Conservation (phyloP, 2,888 invertebrate genomes). For the Mystacides longicornis region DNA sequence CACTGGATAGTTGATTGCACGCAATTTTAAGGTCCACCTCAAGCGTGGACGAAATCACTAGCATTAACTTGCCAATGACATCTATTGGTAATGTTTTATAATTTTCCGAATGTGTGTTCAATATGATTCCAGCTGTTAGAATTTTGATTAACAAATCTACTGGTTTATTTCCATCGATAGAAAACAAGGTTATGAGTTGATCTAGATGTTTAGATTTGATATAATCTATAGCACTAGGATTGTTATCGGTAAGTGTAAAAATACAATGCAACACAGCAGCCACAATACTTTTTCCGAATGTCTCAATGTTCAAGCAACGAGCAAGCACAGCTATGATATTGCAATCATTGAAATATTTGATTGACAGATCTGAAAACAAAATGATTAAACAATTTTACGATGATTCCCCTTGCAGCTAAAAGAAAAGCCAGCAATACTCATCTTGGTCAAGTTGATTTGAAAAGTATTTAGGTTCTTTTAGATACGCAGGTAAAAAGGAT, state of each 20-base stretch:
- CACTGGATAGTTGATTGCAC: conserved; percentile 44
- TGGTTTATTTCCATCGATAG: conserved; percentile 39
- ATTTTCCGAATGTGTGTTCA: conserved; percentile 46
- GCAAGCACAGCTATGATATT: conserved; percentile 53
- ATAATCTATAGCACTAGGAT: conserved; percentile 48
- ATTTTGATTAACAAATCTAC: conserved; percentile 46
- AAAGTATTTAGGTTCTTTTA: no score
- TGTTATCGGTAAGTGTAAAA: conserved; percentile 65
- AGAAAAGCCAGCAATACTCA: no score
- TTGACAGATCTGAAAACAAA: conserved; percentile 45
- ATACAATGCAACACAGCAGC: conserved; percentile 58
- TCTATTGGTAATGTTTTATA: conserved; percentile 38
- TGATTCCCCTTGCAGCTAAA: not conserved
- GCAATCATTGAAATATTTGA: conserved; percentile 58
- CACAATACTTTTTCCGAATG: conserved; percentile 51
- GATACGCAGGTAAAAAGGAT: no score
- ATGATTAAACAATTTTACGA: not conserved
- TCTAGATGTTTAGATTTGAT: conserved; percentile 45
- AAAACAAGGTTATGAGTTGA: conserved; percentile 39
- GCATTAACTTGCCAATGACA: conserved; percentile 44
- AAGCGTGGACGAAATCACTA: conserved; percentile 46
- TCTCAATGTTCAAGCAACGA: conserved; percentile 50
- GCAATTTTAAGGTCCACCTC: conserved; percentile 47
- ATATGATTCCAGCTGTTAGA: conserved; percentile 51
- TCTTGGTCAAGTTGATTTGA: no score